Evolutionary conservation across 2,113 vertebrate species (phyloP), one percentile per base, ranked within the genome.

Genomic region (Globicephala melas): DNA sequence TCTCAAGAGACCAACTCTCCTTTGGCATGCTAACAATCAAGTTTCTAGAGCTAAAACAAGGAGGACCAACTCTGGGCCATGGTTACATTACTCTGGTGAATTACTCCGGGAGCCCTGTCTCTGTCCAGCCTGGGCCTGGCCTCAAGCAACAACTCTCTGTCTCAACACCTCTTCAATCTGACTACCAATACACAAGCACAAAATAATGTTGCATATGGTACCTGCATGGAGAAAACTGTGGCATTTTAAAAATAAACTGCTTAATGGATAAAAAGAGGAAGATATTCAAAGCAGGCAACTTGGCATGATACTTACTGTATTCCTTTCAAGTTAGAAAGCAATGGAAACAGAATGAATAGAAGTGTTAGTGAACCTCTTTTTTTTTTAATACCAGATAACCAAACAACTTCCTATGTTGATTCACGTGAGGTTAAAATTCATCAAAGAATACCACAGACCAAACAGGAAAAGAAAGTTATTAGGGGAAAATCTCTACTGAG

Each of bases 251-350:
- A 63, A 93, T 20, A 41, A 6, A 63, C 0, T 5, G 13, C 47
- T 23, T 14, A 71, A 74, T n/a, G n/a, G 55, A 11, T 73, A 95
- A 97, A 25, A 98, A 98, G 62, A 98, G 36, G 33, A 89, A 84
- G 71, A 97, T 13, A 84, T 70, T 94, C 28, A 53, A 97, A 97
- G 91, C 96, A 98, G 96, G 93, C 87, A 5, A 63, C 4, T 8
- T 1, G 41, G 25, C 33, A 47, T 68, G 97, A 98, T 99, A 99
- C 99, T 99, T 99, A 99, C 99, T 74, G 97, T 96, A 91, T 96
- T 98, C 98, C 83, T 98, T 98, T 97, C 98, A 97, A 97, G 97
- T 97, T 90, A 98, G 98, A 98, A 97, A 98, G 99, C 99, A 98
- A 97, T 74, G 96, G 95, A 95, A 97, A 98, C 81, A 98, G 98